These are phyloP conservation scores for Mechanitis messenoides DNA, from an alignment of 2,888 invertebrate species.

Conservation along the genomic window DNA sequence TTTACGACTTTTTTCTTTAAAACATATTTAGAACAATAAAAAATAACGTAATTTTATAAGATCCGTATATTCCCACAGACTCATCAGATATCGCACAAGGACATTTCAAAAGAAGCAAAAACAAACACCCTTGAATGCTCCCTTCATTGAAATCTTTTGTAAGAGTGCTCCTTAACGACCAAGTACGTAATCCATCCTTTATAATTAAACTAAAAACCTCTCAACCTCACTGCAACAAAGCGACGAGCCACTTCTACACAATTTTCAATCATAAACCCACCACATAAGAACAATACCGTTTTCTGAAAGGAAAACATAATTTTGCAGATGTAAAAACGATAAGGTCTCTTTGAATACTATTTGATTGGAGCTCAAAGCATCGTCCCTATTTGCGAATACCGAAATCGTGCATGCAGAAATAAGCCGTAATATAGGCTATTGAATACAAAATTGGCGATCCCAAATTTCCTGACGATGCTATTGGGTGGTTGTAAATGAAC, in stretches of 20 bases:
- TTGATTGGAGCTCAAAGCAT: constrained; percentile 25
- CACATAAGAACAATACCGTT: constrained; percentile 4
- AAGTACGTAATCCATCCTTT: constrained; percentile 25
- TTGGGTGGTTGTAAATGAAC: constrained; percentile 23
- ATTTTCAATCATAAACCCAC: constrained; percentile 5
- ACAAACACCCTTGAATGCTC: constrained; percentile 15
- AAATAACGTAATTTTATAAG: background rate
- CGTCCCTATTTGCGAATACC: constrained; percentile 12
- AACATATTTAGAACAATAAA: no score
- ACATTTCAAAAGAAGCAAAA: constrained; percentile 15
- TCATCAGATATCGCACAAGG: constrained; percentile 7
- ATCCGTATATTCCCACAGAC: constrained; percentile 8
- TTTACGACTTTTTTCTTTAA: no score
- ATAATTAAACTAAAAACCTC: constrained; percentile 28
- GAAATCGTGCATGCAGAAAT: constrained; percentile 1
- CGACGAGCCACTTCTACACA: background rate
- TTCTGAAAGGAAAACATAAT: constrained; percentile 8
- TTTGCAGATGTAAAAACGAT: constrained; percentile 22
- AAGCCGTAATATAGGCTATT: background rate
- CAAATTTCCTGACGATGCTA: constrained; percentile 9
- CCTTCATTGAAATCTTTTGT: constrained; percentile 8
- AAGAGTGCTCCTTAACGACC: constrained; percentile 20
- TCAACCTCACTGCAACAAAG: constrained; percentile 8
- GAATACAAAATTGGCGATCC: constrained; percentile 7
- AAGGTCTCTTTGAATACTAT: constrained; percentile 26